Evolutionary conservation across 2,888 invertebrate species (phyloP), one percentile per base, ranked within the genome.

Genomic region (Hydriomena furcata): DNA sequence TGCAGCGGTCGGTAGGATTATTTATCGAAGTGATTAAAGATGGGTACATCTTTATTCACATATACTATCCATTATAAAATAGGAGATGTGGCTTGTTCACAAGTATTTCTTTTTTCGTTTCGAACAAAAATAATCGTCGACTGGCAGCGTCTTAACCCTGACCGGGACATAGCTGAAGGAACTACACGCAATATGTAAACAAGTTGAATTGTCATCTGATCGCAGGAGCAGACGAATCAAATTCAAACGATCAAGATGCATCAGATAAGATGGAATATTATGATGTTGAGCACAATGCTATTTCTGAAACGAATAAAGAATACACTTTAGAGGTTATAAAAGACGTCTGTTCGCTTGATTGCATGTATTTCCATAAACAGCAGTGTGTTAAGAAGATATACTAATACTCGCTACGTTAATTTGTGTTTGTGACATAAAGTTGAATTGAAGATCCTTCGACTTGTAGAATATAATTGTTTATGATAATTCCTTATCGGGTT

Each of bases 341-440:
- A 71, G 71, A 79, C 68, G 78, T 63, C 78, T 79, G 80, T 79
- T 78, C 75, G 76, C 73, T 80, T 72, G 81, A 80, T 79, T 80
- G 73, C 74, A 73, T 56, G 63, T 67, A 67, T 76, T 75, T 71
- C 65, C 71, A 65, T 66, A 58, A 38, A 32, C 31, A 43, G 27
- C 24, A 35, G 17, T 36, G 25, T 32, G 11, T 40, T 7, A 42
- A 2, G 7, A 21, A 28, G 38, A 38, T 38, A 20, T 1, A 11
- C 17, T 17, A 17, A 17, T 17, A 17, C 30, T 30, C 12, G 24
- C 24, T 12, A 13, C 25, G 1, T 37, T 8, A 27, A 8, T 31
- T 12, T 41, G 23, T 11, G 30, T 6, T 10, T 32, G 32, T 10
- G 7, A 32, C 13, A 12, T 2, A 1, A 32, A n/a, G 31, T 13